A percentile compares a stretch with the other conserved stretches of the same genome.
Evolutionary conservation across 2,888 invertebrate genomes (phyloP).

Genomic region (Nemotelus pantherinus): DNA sequence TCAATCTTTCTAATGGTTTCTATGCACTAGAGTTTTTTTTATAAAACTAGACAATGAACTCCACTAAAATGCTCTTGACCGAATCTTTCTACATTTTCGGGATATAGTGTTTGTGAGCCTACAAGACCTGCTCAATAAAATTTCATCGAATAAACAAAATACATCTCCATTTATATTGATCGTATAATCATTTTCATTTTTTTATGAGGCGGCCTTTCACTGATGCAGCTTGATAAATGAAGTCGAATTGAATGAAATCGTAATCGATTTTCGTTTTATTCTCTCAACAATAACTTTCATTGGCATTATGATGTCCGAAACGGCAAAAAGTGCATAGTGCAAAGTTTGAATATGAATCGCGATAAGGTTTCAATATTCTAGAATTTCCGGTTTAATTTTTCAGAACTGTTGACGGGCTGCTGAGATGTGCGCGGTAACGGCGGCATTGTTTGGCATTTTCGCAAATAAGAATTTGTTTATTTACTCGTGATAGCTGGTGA

Average conservation of each 20-base stretch:
- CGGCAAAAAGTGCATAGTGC: slow-evolving; percentile 34
- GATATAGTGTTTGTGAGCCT: too few relatives aligned
- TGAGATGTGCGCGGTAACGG: background rate
- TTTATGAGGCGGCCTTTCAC: background rate
- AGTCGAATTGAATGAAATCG: slow-evolving; percentile 4
- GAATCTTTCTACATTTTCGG: too few relatives aligned
- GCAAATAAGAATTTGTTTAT: slow-evolving; percentile 6
- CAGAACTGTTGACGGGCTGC: slow-evolving; percentile 9
- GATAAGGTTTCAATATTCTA: slow-evolving; percentile 13
- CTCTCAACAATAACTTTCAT: background rate
- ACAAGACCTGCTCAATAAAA: too few relatives aligned
- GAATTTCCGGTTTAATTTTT: slow-evolving; percentile 28
- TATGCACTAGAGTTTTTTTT: too few relatives aligned
- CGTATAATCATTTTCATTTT: too few relatives aligned
- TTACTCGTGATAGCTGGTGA: slow-evolving; percentile 2
- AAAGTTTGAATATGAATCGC: slow-evolving; percentile 17
- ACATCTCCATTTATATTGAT: too few relatives aligned
- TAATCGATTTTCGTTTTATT: slow-evolving; percentile 2
- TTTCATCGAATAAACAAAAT: too few relatives aligned
- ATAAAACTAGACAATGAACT: too few relatives aligned
- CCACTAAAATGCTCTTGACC: too few relatives aligned
- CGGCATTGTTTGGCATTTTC: slow-evolving; percentile 20
- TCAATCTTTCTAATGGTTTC: too few relatives aligned
- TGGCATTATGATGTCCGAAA: background rate
- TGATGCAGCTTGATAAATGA: slow-evolving; percentile 17